These are phyloP conservation scores for Crotophaga sulcirostris DNA, from an alignment of 2,113 vertebrate genomes.

Conservation along the genomic window DNA sequence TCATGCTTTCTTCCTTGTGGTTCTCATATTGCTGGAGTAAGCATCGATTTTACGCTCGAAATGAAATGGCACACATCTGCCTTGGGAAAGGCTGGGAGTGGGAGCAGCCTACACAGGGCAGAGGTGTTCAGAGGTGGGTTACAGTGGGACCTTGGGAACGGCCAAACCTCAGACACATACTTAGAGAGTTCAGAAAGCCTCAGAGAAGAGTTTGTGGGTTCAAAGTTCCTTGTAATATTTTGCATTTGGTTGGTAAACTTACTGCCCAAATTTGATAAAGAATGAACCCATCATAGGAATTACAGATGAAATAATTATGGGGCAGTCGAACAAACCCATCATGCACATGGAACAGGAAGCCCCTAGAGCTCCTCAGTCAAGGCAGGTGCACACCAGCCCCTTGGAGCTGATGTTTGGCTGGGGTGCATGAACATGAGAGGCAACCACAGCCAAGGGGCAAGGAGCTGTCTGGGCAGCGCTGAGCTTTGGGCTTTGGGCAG, in stretches of 20 bases:
- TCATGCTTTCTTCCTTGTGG: not conserved
- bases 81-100: accelerated
- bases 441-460: not conserved
- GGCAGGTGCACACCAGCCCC: not conserved
- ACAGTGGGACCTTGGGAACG: accelerated
- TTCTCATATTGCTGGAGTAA: not conserved
- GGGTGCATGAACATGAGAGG: not conserved
- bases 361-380: not conserved
- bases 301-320: not conserved
- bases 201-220: not conserved
- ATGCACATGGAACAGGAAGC: not conserved
- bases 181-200: not conserved
- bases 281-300: not conserved
- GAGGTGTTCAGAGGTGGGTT: not conserved
- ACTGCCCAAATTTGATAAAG: not conserved
- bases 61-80: not conserved
- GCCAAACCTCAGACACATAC: not conserved
- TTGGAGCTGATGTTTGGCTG: not conserved
- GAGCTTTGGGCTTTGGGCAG: not conserved
- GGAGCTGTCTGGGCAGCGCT: not conserved
- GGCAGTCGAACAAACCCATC: not conserved
- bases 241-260: not conserved
- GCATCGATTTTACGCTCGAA: not conserved
- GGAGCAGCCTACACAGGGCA: not conserved
- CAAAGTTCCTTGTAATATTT: not conserved